Conservation (phyloP, 1,140 invertebrate genomes). For the Ostrea edulis region DNA sequence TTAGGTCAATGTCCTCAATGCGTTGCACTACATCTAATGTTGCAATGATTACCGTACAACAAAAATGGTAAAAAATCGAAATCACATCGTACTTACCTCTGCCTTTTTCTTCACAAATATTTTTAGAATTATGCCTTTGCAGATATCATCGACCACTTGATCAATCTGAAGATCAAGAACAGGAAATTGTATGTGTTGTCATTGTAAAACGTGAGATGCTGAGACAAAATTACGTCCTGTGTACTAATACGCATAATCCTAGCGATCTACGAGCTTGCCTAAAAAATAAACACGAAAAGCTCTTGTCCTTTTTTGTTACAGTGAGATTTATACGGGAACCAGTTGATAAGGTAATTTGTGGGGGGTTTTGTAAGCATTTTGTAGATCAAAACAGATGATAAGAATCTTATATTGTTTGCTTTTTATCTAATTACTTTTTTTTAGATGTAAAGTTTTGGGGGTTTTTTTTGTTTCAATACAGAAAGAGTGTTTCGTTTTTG, state of each 20-base stretch:
- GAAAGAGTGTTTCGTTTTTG: neutral
- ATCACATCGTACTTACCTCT: neutral
- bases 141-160: neutral
- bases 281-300: slow-evolving; percentile 4
- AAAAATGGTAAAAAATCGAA: no score
- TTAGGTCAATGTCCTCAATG: no score
- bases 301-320: neutral
- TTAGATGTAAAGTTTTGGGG: neutral
- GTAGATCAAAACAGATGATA: neutral
- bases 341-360: neutral
- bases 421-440: neutral
- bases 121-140: neutral
- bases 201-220: slow-evolving; percentile 11
- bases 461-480: neutral
- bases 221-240: neutral
- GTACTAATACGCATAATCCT: neutral
- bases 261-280: neutral
- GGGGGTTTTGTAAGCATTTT: neutral
- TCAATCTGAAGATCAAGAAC: neutral
- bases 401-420: neutral
- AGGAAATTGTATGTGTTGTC: slow-evolving; percentile 4
- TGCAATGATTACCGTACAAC: no score
- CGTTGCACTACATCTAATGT: no score
- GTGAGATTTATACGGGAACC: neutral
- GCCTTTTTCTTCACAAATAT: no score